These are phyloP conservation scores for Calycopis cecrops DNA, from an alignment of 1,140 invertebrate genomes.

Conservation along the genomic window DNA sequence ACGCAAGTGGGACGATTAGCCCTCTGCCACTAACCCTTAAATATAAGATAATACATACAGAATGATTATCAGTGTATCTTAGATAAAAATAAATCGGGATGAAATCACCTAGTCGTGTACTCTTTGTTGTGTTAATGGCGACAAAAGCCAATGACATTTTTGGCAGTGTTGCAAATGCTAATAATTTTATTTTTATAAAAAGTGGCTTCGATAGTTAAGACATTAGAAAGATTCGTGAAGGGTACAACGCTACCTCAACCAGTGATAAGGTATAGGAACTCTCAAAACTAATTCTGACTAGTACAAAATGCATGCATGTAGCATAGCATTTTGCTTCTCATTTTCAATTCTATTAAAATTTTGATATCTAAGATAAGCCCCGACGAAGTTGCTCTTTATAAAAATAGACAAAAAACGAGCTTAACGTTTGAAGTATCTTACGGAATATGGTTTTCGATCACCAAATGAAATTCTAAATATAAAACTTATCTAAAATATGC, in stretches of 20 bases:
- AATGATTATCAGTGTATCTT: no score
- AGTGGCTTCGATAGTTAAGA: conserved; percentile 20
- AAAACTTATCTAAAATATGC: conserved; percentile 8
- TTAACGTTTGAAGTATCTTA: conserved; percentile 11
- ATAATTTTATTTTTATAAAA: conserved; percentile 30
- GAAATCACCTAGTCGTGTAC: not conserved
- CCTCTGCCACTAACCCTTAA: conserved; percentile 15
- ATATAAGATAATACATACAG: no score
- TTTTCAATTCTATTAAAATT: not conserved
- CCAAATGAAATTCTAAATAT: conserved; percentile 16
- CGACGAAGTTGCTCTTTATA: conserved; percentile 11
- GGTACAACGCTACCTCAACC: conserved; percentile 9
- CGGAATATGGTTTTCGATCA: conserved; percentile 17
- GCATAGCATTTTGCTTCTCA: no score
- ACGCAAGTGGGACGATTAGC: not conserved
- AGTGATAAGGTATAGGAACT: conserved; percentile 1
- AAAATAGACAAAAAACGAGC: conserved; percentile 8
- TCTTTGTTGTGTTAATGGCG: conserved; percentile 4
- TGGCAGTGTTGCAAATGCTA: conserved; percentile 18
- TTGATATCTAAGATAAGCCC: not conserved
- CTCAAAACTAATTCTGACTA: not conserved
- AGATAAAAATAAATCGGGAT: not conserved
- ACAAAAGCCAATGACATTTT: conserved; percentile 22
- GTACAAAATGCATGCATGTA: not conserved
- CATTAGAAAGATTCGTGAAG: conserved; percentile 7